Evolutionary conservation across 2,888 invertebrate species (phyloP), one percentile per base, ranked within the genome.

Genomic region (Cylloceria caligata): DNA sequence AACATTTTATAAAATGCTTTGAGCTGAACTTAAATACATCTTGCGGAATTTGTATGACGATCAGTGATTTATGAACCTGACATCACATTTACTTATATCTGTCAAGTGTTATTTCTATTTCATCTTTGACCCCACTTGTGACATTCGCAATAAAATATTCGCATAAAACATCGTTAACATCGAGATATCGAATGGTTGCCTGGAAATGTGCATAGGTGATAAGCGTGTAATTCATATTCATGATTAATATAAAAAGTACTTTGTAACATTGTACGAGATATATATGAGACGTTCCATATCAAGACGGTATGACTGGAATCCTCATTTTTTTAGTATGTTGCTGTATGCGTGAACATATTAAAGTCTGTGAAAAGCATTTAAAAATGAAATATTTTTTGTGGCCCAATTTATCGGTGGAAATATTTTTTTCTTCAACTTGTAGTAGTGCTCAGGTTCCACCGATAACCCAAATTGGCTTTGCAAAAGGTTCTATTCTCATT

Each of bases 91-190:
- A 4, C 13, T 27, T 55, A 5, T 24, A 13, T 16, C 34, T 2
- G 34, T 57, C 57, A 34, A 36, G 39, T 34, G 47, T 68, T 16
- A 68, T 60, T 68, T 68, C 75, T 68, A 68, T 34, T 55, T 64
- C 34, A 27, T 55, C 55, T 34, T 71, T 71, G 77, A 71, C 71
- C 71, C 30, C 42, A 27, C 5, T 47, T 34, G 64, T 65, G 45
- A 64, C 52, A 52, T 64, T 64, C 47, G n/a, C 21, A 45, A 16
- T n/a, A n/a, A n/a, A n/a, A n/a, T n/a, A n/a, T 30, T 13, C 9
- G 1, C n/a, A 42, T n/a, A n/a, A n/a, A n/a, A n/a, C n/a, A 47
- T 21, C 30, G 34, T 24, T 13, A 11, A 9, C 24, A 57, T 57
- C 34, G 34, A 6, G 16, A 9, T 57, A 34, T 57, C 30, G 57